These are phyloP conservation scores for Eupeodes latifasciatus DNA, from an alignment of 2,888 invertebrate genomes.

Conservation along the genomic window DNA sequence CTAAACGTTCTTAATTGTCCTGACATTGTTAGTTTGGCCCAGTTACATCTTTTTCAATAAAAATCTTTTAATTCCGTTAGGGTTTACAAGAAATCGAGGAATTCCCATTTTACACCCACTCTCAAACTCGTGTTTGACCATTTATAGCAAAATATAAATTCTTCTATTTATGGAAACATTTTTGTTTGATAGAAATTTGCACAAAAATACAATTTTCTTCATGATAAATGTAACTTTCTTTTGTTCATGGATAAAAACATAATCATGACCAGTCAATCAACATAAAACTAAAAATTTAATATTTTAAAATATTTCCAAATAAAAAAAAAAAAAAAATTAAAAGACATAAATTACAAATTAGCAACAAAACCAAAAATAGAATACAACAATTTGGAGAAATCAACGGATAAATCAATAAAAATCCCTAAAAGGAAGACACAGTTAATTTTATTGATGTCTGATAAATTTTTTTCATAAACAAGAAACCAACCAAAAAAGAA, in stretches of 20 bases:
- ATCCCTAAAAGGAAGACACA: conserved; percentile 35
- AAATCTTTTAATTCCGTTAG: too few relatives aligned
- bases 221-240: conserved; percentile 52
- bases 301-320: not conserved
- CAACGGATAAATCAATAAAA: not conserved
- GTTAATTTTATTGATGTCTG: conserved; percentile 7
- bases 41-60: too few relatives aligned
- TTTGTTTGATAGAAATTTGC: too few relatives aligned
- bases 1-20: too few relatives aligned
- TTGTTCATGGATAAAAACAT: conserved; percentile 16
- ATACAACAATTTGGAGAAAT: not conserved
- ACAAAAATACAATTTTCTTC: not conserved
- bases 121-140: too few relatives aligned
- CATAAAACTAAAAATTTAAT: not conserved
- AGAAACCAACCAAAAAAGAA: not conserved
- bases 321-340: conserved; percentile 13
- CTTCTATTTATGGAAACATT: too few relatives aligned
- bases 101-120: too few relatives aligned
- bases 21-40: too few relatives aligned
- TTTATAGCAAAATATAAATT: too few relatives aligned
- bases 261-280: conserved; percentile 24
- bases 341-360: conserved; percentile 52
- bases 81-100: too few relatives aligned
- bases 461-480: not conserved
- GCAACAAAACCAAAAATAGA: conserved; percentile 7